phyloP scores from a whole-genome alignment of 1,140 invertebrate species.

The Drosophila rufa region DNA sequence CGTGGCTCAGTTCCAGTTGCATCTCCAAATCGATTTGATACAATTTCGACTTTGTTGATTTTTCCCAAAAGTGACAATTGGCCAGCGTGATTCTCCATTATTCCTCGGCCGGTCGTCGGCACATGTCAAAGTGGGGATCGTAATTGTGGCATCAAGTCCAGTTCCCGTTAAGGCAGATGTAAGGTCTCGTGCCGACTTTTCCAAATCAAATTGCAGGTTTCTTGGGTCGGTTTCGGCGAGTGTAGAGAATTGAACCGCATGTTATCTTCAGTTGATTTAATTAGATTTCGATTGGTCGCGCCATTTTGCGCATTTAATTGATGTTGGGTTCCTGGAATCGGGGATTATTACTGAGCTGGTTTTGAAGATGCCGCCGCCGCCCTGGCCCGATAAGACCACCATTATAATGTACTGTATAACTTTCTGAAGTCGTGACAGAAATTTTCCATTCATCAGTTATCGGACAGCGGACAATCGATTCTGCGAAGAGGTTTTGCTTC shows the following conservation, averaged over 20 bases:
- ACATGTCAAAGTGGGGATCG: conserved; percentile 73
- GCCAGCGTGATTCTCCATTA: conserved; percentile 78
- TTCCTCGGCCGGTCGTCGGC: conserved; percentile 59
- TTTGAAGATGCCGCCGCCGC: conserved; percentile 49
- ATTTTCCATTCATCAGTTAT: conserved; percentile 1
- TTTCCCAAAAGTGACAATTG: conserved; percentile 74
- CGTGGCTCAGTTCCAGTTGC: conserved; percentile 11
- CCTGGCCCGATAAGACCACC: conserved; percentile 12
- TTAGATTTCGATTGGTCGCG: conserved; percentile 77
- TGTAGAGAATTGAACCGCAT: conserved; percentile 76
- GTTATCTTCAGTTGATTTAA: conserved; percentile 75
- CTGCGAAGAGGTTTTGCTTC: conserved; percentile 3
- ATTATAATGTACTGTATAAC: background rate
- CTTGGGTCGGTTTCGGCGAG: conserved; percentile 9
- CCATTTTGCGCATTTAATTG: conserved; percentile 81
- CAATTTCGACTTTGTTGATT: conserved; percentile 81
- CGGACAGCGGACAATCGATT: background rate
- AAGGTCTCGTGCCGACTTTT: conserved; percentile 67
- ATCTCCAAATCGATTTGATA: conserved; percentile 74
- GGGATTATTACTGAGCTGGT: conserved; percentile 9
- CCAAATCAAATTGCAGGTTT: conserved; percentile 32
- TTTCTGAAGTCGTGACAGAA: conserved; percentile 35
- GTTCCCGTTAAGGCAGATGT: conserved; percentile 36
- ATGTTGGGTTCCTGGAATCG: conserved; percentile 58
- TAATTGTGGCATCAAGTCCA: conserved; percentile 62